Evolutionary conservation across 2,797 vertebrate genomes (phyloP), one percentile per base, ranked within the genome.

Genomic region (Anisognathus igniventris): DNA sequence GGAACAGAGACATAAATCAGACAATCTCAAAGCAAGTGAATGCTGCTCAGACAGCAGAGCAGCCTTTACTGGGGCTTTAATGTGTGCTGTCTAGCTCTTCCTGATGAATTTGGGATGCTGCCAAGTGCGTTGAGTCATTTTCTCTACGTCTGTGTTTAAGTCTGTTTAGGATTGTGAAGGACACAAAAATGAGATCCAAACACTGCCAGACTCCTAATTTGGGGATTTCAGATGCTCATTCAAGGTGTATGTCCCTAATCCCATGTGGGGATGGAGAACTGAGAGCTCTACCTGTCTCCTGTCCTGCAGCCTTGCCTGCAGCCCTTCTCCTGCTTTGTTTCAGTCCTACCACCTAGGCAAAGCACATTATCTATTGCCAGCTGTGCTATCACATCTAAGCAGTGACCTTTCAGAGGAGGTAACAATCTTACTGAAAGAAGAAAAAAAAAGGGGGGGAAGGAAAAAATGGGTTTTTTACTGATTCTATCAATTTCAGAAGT

Each of bases 351-450:
- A 35, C 45, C 40, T 7, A 47, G 30, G 31, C 91, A 96, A 93
- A 90, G 14, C 30, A 66, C 56, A 20, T 73, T 79, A 71, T 74
- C 67, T 82, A 12, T 56, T 89, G 33, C 79, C 37, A 2, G 1
- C 53, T 70, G 18, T 60, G 40, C 45, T 92, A n/a, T 93, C 84
- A 77, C 27, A 64, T 76, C 40, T 79, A 60, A 93, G 40, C 62
- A 48, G n/a, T 80, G 81, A 88, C 89, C 89, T 94, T 95, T 91
- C 18, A 88, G 40, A 92, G 27, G 15, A 91, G 22, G 30, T 80
- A 87, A 61, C 31, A 75, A n/a, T 88, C 67, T 61, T 57, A 50
- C 67, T 2, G 1, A 57, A 54, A 77, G 48, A 50, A 6, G 12
- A 14, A 4, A 4, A 15, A 27, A 45, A 66, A n/a, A 14, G 19